Conservation (phyloP, 2,797 vertebrate genomes). For the Takifugu rubripes region DNA sequence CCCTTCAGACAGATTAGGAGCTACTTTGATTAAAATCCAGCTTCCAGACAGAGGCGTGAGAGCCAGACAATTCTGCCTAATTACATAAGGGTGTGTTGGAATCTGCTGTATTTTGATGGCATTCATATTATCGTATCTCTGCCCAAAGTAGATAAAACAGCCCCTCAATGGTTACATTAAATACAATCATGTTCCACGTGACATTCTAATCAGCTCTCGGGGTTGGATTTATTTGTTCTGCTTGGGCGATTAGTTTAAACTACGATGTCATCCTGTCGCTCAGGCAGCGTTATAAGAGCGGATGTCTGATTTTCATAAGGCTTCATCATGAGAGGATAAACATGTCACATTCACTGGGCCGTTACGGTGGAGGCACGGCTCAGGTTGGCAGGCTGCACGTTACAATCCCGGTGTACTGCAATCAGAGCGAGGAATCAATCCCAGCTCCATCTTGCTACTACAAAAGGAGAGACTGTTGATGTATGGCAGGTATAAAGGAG, state of each 20-base stretch:
- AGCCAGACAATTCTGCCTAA: constrained; percentile 10
- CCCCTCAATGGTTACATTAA: neutral
- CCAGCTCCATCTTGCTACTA: neutral
- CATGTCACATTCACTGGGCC: neutral
- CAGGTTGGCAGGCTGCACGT: too few relatives aligned
- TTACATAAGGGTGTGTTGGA: neutral
- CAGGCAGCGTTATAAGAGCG: too few relatives aligned
- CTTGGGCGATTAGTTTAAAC: constrained; percentile 6
- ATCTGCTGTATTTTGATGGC: constrained; percentile 4
- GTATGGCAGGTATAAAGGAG: constrained; percentile 23
- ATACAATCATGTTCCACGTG: neutral
- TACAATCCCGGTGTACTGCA: neutral
- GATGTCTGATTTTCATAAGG: constrained; percentile 10
- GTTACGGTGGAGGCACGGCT: too few relatives aligned
- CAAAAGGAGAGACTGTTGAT: constrained; percentile 31
- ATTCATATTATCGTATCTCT: constrained; percentile 11
- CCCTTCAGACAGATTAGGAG: constrained; percentile 45
- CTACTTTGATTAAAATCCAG: constrained; percentile 41
- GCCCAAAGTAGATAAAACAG: neutral
- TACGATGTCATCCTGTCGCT: neutral
- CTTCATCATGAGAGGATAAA: constrained; percentile 7
- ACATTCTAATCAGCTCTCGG: constrained; percentile 4
- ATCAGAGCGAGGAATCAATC: neutral
- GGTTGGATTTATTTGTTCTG: constrained; percentile 8
- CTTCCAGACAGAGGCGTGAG: constrained; percentile 5